These are phyloP conservation scores for Platerodrilus igneus DNA, from an alignment of 2,888 invertebrate species.

Conservation along the genomic window DNA sequence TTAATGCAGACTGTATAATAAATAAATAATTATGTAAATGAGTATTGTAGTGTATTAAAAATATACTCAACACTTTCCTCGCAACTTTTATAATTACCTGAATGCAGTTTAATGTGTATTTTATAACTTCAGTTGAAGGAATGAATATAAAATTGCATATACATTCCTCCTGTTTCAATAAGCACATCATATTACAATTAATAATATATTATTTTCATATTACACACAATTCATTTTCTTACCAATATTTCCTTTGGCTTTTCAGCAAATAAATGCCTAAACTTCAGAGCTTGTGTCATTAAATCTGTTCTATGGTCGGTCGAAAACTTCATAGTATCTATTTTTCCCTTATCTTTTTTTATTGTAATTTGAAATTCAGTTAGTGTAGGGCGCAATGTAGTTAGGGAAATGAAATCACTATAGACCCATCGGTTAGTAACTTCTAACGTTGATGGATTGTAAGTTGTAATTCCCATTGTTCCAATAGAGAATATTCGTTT, in stretches of 20 bases:
- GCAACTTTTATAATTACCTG: too few species aligned
- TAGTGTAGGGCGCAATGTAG: conserved; percentile 29
- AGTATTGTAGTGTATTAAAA: too few species aligned
- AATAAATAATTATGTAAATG: too few species aligned
- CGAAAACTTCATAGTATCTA: conserved; percentile 93
- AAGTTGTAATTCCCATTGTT: conserved; percentile 91
- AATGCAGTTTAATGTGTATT: too few species aligned
- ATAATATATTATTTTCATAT: too few species aligned
- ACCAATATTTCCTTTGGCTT: conserved; percentile 75
- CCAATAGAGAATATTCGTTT: conserved; percentile 96
- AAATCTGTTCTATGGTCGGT: conserved; percentile 92
- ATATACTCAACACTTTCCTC: too few species aligned
- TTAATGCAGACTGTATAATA: too few species aligned
- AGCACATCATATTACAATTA: too few species aligned
- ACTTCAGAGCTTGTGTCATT: conserved; percentile 84
- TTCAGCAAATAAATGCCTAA: conserved; percentile 73
- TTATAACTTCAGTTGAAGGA: too few species aligned
- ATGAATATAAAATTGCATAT: too few species aligned
- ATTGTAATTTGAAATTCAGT: conserved; percentile 78
- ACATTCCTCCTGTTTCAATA: too few species aligned
- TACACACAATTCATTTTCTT: conserved; percentile 46
- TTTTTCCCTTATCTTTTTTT: conserved; percentile 79
- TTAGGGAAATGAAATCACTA: conserved; percentile 69
- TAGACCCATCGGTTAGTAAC: conserved; percentile 93
- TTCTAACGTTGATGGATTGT: conserved; percentile 86